Evolutionary conservation across 2,113 vertebrate genomes (phyloP).

Genomic region (Myotis brandtii): DNA sequence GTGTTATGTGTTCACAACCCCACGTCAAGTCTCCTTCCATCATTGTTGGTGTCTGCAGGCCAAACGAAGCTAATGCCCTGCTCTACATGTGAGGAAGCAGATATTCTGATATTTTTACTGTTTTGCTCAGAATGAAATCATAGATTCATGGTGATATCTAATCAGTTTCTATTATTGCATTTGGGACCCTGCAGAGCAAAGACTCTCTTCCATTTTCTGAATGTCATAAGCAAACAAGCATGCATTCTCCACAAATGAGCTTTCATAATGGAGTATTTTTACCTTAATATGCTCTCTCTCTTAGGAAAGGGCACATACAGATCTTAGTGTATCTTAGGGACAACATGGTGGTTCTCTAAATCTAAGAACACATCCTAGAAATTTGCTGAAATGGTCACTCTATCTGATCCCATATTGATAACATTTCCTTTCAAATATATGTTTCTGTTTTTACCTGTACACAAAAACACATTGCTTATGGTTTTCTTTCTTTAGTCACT

Average conservation of each 20-base stretch:
- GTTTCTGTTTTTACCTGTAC: neutral
- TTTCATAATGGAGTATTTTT: neutral
- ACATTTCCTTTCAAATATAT: neutral
- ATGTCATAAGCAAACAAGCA: neutral
- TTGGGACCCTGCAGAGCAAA: neutral
- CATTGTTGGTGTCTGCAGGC: neutral
- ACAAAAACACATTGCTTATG: neutral
- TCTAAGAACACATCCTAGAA: neutral
- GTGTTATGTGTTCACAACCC: neutral
- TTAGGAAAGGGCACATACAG: neutral
- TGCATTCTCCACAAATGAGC: neutral
- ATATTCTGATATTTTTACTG: neutral
- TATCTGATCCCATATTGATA: neutral
- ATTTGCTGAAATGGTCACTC: neutral
- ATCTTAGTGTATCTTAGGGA: neutral
- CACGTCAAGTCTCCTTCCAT: neutral
- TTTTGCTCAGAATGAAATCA: neutral
- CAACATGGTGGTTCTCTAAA: neutral
- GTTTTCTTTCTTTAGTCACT: neutral
- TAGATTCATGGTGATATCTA: neutral
- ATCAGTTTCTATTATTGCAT: neutral
- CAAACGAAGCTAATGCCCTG: neutral
- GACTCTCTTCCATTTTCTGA: neutral
- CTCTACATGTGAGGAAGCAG: fast-evolving
- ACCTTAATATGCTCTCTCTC: neutral